Evolutionary conservation across 1,140 invertebrate species (phyloP), one percentile per base, ranked within the genome.

Genomic region (Drosophila sp.): DNA sequence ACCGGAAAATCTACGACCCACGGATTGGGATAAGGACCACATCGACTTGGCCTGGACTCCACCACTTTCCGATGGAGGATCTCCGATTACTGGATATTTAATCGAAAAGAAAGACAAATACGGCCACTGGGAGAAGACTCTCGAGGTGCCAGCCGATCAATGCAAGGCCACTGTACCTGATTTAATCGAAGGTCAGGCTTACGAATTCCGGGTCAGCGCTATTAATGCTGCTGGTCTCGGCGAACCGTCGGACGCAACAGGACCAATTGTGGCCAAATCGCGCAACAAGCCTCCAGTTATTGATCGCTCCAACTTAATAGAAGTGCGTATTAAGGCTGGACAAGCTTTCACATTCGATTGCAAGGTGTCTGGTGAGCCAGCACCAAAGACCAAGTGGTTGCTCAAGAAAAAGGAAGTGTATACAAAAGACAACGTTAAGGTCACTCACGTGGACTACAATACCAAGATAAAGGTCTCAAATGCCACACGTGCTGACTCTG

Each of bases 21-120:
- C 97, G 0, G 98, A 99, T 91, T 99, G 98, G 97, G 98, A 99
- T 93, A 98, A 98, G 80, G 97, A 99, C 90, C 96, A 98, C 86
- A 97, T 98, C 57, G 97, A 98, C 91, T 94, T 98, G 5, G 95
- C 96, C 79, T 98, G 97, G 97, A 95, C 94, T 4, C 95, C 96
- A 66, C 97, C 97, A 0, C 92, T 93, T 35, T 94, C 94, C 29
- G 97, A 98, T 86, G 97, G 97, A 29, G 97, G 97, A 47, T 95
- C 97, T 1, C 97, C 97, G 38, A 95, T 98, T 61, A 96, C 96
- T 27, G 96, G 95, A 11, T 98, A 98, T 90, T 93, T 98, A 54
- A 93, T 98, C 55, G 97, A 98, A 93, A 98, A 98, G 94, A 98
- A 98, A 91, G 97, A 98, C 91, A 98, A 98, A 91, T 97, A 96